These are phyloP conservation scores for Bimastos eiseni DNA, from an alignment of 2,888 invertebrate genomes.

Conservation along the genomic window DNA sequence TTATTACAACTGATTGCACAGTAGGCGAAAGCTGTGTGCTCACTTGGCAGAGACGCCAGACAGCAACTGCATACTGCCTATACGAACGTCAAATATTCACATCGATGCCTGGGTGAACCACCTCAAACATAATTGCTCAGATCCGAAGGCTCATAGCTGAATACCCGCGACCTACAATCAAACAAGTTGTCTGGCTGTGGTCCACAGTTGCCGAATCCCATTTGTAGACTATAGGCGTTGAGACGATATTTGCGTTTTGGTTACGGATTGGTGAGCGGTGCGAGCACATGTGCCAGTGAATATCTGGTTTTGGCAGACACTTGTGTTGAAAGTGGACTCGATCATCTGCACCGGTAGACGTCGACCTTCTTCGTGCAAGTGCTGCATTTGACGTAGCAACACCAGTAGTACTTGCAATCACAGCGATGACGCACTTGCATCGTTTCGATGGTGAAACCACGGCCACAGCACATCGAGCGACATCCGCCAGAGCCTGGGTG, in stretches of 20 bases:
- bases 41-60: background rate
- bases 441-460: constrained; percentile 74
- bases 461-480: constrained; percentile 81
- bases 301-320: background rate
- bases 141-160: background rate
- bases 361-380: constrained; percentile 75
- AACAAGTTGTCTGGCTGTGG: background rate
- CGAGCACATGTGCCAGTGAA: background rate
- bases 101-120: background rate
- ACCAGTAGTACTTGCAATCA: constrained; percentile 83
- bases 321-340: background rate
- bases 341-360: constrained; percentile 70
- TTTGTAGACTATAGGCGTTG: background rate
- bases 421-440: constrained; percentile 73
- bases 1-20: background rate
- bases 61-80: background rate
- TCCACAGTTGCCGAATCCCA: background rate
- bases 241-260: background rate
- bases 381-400: constrained; percentile 85
- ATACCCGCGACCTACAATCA: background rate
- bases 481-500: constrained; percentile 74
- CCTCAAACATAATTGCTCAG: background rate
- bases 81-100: background rate
- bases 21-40: background rate
- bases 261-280: background rate